phyloP scores from a whole-genome alignment of 2,113 vertebrate genomes.

The Poecilia latipinna region DNA sequence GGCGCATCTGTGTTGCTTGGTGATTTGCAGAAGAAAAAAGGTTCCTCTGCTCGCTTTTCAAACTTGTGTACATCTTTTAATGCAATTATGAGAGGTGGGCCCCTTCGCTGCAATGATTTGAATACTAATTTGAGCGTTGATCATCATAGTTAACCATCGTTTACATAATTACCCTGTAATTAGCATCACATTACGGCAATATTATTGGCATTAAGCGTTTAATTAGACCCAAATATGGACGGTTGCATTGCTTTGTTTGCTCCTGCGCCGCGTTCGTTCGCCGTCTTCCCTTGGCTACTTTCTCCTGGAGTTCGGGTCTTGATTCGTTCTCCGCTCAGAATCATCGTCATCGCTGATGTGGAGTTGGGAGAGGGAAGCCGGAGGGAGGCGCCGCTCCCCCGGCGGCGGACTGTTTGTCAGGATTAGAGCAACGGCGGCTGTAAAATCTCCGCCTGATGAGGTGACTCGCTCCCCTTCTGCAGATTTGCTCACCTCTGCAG shows the following conservation, averaged over 20 bases:
- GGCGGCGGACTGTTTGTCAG: conserved; percentile 78
- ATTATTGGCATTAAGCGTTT: conserved; percentile 76
- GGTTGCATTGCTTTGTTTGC: conserved; percentile 52
- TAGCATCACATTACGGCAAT: conserved; percentile 73
- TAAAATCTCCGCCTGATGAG: conserved; percentile 82
- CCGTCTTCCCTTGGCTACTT: conserved; percentile 73
- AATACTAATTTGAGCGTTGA: conserved; percentile 72
- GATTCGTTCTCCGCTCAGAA: conserved; percentile 67
- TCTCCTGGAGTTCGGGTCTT: conserved; percentile 74
- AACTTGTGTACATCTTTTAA: conserved; percentile 74
- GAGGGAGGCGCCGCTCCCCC: conserved; percentile 45
- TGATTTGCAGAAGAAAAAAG: conserved; percentile 38
- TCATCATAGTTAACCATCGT: conserved; percentile 72
- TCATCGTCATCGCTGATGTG: neutral
- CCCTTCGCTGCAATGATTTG: conserved; percentile 59
- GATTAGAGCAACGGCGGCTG: conserved; percentile 79
- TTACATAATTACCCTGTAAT: conserved; percentile 76
- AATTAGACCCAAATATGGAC: conserved; percentile 72
- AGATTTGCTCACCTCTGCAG: conserved; percentile 69
- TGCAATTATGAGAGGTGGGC: conserved; percentile 77
- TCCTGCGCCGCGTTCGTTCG: conserved; percentile 45
- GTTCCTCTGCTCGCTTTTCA: conserved; percentile 56
- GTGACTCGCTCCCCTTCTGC: conserved; percentile 73
- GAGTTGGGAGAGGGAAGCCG: neutral
- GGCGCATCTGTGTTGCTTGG: conserved; percentile 9